Evolutionary conservation across 2,113 vertebrate species (phyloP), one percentile per base, ranked within the genome.

Genomic region (Dolichotis patagonum): DNA sequence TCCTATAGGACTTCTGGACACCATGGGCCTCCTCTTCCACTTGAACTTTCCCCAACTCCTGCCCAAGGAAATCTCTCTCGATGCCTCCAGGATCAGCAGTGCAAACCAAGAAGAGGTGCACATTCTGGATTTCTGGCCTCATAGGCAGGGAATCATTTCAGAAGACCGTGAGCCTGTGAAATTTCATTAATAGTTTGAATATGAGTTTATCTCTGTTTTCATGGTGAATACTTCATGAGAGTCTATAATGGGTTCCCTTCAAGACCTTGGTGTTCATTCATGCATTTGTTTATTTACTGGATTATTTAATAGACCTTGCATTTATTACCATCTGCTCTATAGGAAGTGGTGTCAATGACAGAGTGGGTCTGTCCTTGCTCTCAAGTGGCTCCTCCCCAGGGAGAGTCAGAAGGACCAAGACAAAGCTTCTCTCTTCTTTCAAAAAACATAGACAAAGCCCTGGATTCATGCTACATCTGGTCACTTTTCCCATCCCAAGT

Each of bases 291-390:
- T 43, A 12, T 75, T 90, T 71, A 35, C 9, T 54, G n/a, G 28
- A 38, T 69, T 88, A 32, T 52, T 52, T 80, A 28, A 71, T 71
- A 43, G 20, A 35, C 28, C 32, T 88, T 54, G 26, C 19, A 2
- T 20, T 60, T 65, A 11, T n/a, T 30, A 63, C 73, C 4, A 24
- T 54, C 54, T 49, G 38, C 54, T 62, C 32, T 78, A 7, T n/a
- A 0, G 0, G 65, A 63, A 38, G n/a, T 5, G 0, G 1, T 13
- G 2, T 35, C 60, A 5, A 26, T 43, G 19, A 4, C 0, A 4
- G 28, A n/a, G 12, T 71, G 28, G 5, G 28, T 46, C 41, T 3
- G 1, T 52, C 19, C 56, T 56, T 52, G 30, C 1, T 10, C 75
- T 49, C 28, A 17, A 49, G 58, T 56, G 52, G 32, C 69, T 73